A percentile compares a stretch with the other conserved stretches of the same genome.
Evolutionary conservation across 2,113 vertebrate species (phyloP).

Genomic region (Parotia lawesii): DNA sequence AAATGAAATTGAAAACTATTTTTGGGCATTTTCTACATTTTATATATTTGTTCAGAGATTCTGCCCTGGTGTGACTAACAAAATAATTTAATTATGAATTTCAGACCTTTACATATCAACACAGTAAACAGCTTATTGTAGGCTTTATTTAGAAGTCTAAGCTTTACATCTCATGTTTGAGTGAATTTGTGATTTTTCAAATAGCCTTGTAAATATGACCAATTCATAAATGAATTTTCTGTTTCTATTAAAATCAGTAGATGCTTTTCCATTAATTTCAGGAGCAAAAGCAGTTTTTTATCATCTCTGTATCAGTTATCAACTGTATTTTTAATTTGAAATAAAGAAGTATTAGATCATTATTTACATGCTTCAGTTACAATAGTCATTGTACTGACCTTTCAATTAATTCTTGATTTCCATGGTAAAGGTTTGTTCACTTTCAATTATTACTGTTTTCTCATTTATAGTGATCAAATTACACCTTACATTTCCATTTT

Average conservation of each 20-base stretch:
- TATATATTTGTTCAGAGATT: neutral
- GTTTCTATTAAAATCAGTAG: neutral
- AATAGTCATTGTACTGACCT: neutral
- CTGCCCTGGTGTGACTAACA: neutral
- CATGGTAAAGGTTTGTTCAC: neutral
- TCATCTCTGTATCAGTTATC: neutral
- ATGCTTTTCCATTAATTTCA: neutral
- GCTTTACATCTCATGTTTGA: neutral
- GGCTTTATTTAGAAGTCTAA: neutral
- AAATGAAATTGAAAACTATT: neutral
- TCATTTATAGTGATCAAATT: neutral
- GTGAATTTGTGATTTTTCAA: neutral
- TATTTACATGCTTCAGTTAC: neutral
- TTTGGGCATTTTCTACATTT: neutral
- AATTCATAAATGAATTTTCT: neutral
- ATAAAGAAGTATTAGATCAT: neutral
- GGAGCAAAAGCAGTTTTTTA: neutral
- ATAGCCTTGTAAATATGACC: neutral
- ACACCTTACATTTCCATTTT: neutral
- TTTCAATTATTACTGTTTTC: neutral
- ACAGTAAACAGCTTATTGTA: neutral
- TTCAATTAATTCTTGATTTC: constrained; percentile 19
- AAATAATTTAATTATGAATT: neutral
- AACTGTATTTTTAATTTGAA: neutral
- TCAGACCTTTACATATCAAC: neutral